Conservation (phyloP, 2,797 vertebrate species). For the Chiropotes sagulatus region DNA sequence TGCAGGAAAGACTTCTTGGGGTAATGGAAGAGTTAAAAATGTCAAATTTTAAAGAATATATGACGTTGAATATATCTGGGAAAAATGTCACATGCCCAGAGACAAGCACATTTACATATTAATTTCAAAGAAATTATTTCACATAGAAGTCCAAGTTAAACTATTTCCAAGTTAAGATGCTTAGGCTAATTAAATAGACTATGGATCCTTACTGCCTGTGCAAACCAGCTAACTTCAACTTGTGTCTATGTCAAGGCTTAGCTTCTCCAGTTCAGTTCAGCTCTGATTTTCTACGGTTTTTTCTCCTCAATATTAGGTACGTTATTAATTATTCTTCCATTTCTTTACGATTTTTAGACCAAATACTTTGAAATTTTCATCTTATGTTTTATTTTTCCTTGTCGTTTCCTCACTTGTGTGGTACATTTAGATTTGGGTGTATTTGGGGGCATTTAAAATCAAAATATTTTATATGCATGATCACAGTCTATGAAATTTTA, state of each 20-base stretch:
- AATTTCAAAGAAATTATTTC: slow-evolving; percentile 14
- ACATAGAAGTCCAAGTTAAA: background rate
- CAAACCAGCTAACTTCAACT: background rate
- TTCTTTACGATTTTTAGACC: background rate
- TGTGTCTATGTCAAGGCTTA: background rate
- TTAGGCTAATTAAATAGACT: background rate
- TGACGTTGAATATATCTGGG: background rate
- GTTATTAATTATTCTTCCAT: background rate
- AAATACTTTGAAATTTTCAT: background rate
- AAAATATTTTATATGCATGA: background rate
- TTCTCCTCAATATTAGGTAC: background rate
- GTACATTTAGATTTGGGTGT: background rate
- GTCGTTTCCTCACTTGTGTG: background rate
- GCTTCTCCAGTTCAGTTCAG: background rate
- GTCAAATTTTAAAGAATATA: background rate
- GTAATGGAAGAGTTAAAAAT: background rate
- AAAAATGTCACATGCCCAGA: background rate
- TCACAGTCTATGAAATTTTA: background rate
- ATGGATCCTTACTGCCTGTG: background rate
- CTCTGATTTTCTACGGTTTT: background rate
- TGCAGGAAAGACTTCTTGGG: background rate
- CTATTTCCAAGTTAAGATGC: background rate
- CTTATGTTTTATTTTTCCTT: background rate
- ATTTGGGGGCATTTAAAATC: background rate
- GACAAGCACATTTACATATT: background rate